Evolutionary conservation across 2,888 invertebrate genomes (phyloP), one percentile per base, ranked within the genome.

Genomic region (Parelbella ahira): DNA sequence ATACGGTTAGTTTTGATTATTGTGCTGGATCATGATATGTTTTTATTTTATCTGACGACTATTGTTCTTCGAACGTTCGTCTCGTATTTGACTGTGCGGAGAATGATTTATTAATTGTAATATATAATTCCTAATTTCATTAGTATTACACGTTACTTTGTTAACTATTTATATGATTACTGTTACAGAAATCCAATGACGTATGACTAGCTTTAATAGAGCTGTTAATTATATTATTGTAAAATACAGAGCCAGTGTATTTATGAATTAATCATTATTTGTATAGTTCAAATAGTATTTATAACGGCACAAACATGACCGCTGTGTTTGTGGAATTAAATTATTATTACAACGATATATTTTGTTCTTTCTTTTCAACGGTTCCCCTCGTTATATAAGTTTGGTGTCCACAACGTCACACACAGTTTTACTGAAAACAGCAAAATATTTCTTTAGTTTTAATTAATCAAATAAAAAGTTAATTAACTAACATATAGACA

Each of bases 201-300:
- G 72, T 68, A 75, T 71, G 69, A 64, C 67, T 78, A 86, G 82
- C 82, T 86, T 83, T 84, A 84, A 83, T 73, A 75, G 72, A 80
- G 73, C 79, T 73, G 71, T 74, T 80, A 72, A 78, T 86, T 84
- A 54, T 89, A 63, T 80, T 86, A 79, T 78, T 82, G 74, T 82
- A 80, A 80, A 83, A 64, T 75, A 75, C 78, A 81, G 78, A 83
- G 82, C 82, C 87, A 82, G 82, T 84, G 80, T 83, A 83, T 82
- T 83, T 87, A 83, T 83, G 65, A 80, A 70, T 73, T 83, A 82
- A 83, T 82, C 81, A 83, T 81, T 83, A 84, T 86, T 82, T 86
- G 82, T 84, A 82, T 78, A 83, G 81, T 81, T 86, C 77, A 81
- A 81, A 83, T 83, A 80, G 74, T 82, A 84, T 86, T 83, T 83